phyloP scores from a whole-genome alignment of 2,888 invertebrate species.

The Deroplatys truncata region DNA sequence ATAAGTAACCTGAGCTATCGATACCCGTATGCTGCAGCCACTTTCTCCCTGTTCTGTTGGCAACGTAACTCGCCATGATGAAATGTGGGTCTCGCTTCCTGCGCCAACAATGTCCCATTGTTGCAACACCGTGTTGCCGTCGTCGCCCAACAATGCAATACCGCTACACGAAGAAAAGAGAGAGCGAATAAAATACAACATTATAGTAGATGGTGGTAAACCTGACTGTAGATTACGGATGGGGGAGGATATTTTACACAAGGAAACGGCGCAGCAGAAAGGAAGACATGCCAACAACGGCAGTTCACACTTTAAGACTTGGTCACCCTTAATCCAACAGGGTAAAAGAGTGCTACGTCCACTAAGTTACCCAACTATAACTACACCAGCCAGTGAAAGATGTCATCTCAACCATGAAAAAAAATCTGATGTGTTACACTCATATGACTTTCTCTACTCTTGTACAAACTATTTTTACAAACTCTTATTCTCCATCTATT shows the following conservation, averaged over 20 bases:
- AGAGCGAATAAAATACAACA: background rate
- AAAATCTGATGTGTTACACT: no score
- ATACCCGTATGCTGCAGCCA: background rate
- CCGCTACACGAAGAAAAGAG: background rate
- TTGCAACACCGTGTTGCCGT: background rate
- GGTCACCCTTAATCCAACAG: background rate
- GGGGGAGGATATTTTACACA: background rate
- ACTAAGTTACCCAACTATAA: no score
- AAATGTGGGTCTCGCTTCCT: background rate
- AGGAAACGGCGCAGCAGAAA: background rate
- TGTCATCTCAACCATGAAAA: no score
- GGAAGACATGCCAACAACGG: background rate
- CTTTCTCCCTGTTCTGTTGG: background rate
- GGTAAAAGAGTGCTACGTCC: no score
- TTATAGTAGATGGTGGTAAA: background rate
- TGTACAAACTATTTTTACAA: no score
- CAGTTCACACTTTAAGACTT: background rate
- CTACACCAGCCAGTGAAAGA: no score
- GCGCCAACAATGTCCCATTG: background rate
- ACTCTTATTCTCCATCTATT: no score
- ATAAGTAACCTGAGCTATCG: background rate
- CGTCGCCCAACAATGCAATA: background rate
- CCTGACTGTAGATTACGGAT: background rate
- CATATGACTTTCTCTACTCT: no score
- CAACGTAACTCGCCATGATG: background rate